Base-by-base conservation (phyloP, 2,113 vertebrate genomes). In the Glaucidium brasilianum region DNA sequence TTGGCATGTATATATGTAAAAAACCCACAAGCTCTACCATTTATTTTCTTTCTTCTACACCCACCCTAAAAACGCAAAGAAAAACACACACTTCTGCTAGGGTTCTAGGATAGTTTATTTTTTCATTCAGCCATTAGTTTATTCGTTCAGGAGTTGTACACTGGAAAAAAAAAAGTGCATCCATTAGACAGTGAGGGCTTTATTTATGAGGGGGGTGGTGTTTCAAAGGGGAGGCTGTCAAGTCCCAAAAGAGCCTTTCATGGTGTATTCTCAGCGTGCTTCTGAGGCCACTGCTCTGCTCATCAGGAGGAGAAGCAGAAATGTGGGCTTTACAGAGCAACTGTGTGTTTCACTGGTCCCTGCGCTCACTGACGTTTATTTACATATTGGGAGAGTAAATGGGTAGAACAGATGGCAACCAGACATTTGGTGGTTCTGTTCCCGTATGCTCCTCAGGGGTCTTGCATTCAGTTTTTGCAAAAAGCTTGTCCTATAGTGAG, bases 371-470 rank as follows among this genome's bases (percentile, higher is more conserved):
- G 97, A 95, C 96, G 97, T 98, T 98, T 98, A 98, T 98, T 98
- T 98, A 98, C 98, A 97, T 97, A 97, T 95, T 97, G 97, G 97
- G 95, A 97, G 97, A 98, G 96, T 98, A 98, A 97, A 98, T 96
- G 97, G 96, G 96, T 97, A 98, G 97, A 98, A 98, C 98, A 98
- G 98, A 99, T 98, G 98, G 98, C 97, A 98, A 97, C 96, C 98
- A 98, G 98, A 98, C 98, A 97, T 87, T 98, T 95, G 92, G 95
- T 90, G 86, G 66, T 94, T 97, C 97, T 97, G 94, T 96, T 95
- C 96, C 88, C 95, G 85, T 97, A 78, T 91, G 67, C 95, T 97
- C 97, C 96, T 98, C 97, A 79, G 97, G 97, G 97, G 97, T 97
- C 98, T 98, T 87, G 55, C 96, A 97, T 98, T 98, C 95, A 97